Evolutionary conservation across 2,888 invertebrate genomes (phyloP), one percentile per base, ranked within the genome.

Genomic region (Plemyria rubiginata): DNA sequence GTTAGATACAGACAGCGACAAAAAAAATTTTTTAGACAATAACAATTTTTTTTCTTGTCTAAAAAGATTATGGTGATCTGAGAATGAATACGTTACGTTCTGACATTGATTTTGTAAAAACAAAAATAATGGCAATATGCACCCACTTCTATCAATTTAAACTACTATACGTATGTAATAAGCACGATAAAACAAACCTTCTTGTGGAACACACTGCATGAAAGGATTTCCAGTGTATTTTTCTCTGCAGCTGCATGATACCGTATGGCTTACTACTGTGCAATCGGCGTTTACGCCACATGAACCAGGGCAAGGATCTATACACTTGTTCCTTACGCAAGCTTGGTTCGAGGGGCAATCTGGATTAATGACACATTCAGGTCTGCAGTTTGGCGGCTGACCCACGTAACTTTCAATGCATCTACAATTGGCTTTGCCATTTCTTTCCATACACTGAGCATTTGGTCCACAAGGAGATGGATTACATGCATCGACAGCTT

Each of bases 401-500:
- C 97, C 97, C 51, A 96, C 93, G 78, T 97, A 97, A 71, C 94
- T 94, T 56, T 94, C 94, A n/a, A 95, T 84, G 79, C 98, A 98
- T 69, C 95, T 94, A 78, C 97, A 98, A 15, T 95, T 94, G 49
- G 97, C 95, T 74, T 93, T 93, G 50, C 94, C 94, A 59, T 95
- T 95, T 58, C 94, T 87, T 66, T 94, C 93, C 71, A 95, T 90
- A 78, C 97, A 97, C 67, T 95, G 88, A 3, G 97, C 94, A 82
- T 97, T 97, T 1, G 96, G 96, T 63, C 97, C 97, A 87, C 97
- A 97, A 0, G 97, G 97, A 43, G 96, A 95, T 62, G 96, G 96
- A 65, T 93, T 90, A 78, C 97, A 97, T 8, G 96, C 96, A 87
- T 76, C 88, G 71, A 72, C 85, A 73, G 77, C 85, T 80, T 75